phyloP scores from a whole-genome alignment of 2,113 vertebrate species.

The Nothobranchius kuhntae region DNA sequence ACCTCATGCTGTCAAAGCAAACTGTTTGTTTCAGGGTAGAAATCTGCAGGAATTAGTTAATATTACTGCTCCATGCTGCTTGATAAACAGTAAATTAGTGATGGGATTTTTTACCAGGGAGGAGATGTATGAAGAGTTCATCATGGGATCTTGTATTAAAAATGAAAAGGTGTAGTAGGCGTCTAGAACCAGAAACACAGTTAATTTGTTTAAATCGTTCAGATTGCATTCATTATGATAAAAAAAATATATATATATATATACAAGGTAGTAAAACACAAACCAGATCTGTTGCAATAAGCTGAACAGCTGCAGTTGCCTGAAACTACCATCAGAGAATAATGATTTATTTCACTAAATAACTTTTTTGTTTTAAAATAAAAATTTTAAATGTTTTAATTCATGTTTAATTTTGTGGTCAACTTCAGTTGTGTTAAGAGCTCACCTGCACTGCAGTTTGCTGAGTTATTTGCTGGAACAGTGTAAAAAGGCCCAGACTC shows the following conservation, averaged over 20 bases:
- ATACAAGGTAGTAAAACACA: constrained; percentile 15
- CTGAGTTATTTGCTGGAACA: background rate
- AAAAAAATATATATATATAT: too few species aligned
- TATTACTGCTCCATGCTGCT: background rate
- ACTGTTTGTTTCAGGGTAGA: background rate
- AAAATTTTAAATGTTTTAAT: too few species aligned
- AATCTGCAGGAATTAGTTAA: constrained; percentile 39
- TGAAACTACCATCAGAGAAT: constrained; percentile 30
- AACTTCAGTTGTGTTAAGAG: background rate
- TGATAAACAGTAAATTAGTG: too few species aligned
- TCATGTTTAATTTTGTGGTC: too few species aligned
- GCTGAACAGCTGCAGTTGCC: constrained; percentile 59
- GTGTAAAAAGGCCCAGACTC: constrained; percentile 20
- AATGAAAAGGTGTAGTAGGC: constrained; percentile 64
- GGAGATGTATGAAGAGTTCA: background rate
- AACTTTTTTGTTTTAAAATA: background rate
- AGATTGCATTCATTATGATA: background rate
- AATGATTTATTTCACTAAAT: background rate
- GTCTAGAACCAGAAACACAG: constrained; percentile 48
- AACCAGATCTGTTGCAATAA: constrained; percentile 65
- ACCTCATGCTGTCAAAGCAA: constrained; percentile 39
- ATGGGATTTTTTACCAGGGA: constrained; percentile 45
- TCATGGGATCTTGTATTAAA: background rate
- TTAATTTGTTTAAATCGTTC: background rate
- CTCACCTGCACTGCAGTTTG: constrained; percentile 47